Percentiles rank a stretch among this genome's conserved stretches.
phyloP scores from a whole-genome alignment of 2,888 invertebrate genomes.

The Protophormia terraenovae region DNA sequence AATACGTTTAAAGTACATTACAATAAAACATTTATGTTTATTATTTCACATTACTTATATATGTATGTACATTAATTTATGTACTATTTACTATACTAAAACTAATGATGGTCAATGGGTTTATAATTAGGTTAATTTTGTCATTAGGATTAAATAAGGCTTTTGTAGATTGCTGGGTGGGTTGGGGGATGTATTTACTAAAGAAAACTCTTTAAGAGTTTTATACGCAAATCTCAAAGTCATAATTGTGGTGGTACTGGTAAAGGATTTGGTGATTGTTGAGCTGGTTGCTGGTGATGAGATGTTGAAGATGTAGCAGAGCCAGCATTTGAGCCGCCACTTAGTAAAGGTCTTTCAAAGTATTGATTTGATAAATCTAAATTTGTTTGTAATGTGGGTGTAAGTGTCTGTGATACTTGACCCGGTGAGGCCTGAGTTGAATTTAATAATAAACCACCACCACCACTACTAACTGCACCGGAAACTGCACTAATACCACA shows the following conservation, averaged over 20 bases:
- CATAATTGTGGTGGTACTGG: slow-evolving; percentile 80
- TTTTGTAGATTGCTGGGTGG: slow-evolving; percentile 23
- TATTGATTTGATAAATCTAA: slow-evolving; percentile 63
- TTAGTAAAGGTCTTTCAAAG: slow-evolving; percentile 74
- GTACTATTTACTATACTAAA: background rate
- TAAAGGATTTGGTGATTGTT: slow-evolving; percentile 70
- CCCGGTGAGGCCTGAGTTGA: slow-evolving; percentile 73
- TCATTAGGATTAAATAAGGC: slow-evolving; percentile 15
- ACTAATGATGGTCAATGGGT: slow-evolving; percentile 13
- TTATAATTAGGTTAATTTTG: background rate
- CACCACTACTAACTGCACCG: slow-evolving; percentile 59
- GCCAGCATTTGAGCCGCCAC: slow-evolving; percentile 70
- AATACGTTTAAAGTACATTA: slow-evolving; percentile 29
- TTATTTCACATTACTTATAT: background rate
- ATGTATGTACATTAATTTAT: background rate
- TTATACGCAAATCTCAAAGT: slow-evolving; percentile 81
- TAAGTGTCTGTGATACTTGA: slow-evolving; percentile 71
- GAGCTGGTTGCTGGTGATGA: slow-evolving; percentile 64
- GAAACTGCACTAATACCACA: slow-evolving; percentile 59
- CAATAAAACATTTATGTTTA: background rate
- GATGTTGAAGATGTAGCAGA: slow-evolving; percentile 59
- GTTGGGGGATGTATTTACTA: slow-evolving; percentile 64
- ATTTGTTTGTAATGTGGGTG: slow-evolving; percentile 48
- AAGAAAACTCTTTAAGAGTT: slow-evolving; percentile 80
- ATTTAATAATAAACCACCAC: slow-evolving; percentile 71